These are phyloP conservation scores for Conistra vaccinii DNA, from an alignment of 2,888 invertebrate species.

Conservation along the genomic window DNA sequence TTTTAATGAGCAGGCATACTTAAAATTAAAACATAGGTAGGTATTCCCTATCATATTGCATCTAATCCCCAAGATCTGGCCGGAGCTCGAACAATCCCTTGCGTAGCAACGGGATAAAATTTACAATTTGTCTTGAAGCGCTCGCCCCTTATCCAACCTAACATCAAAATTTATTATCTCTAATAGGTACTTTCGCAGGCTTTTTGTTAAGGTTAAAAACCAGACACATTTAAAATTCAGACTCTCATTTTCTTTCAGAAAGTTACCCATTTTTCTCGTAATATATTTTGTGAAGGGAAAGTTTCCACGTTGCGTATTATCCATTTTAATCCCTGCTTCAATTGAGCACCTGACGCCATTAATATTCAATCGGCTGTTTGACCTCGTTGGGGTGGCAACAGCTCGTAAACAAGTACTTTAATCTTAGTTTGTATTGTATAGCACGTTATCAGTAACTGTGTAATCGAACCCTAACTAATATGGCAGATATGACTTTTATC, in stretches of 20 bases:
- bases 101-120: slow-evolving; percentile 38
- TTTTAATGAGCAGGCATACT: slow-evolving; percentile 30
- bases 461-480: slow-evolving; percentile 39
- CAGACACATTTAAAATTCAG: slow-evolving; percentile 58
- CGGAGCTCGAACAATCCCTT: slow-evolving; percentile 18
- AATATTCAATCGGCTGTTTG: slow-evolving; percentile 61
- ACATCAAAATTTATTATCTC: slow-evolving; percentile 57
- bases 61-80: slow-evolving; percentile 25
- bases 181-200: slow-evolving; percentile 51
- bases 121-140: slow-evolving; percentile 62
- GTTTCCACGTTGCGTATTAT: slow-evolving; percentile 46
- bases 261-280: slow-evolving; percentile 53
- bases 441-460: slow-evolving; percentile 46
- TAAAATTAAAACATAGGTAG: slow-evolving; percentile 19
- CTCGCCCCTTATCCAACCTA: slow-evolving; percentile 44
- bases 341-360: slow-evolving; percentile 55
- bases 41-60: slow-evolving; percentile 23
- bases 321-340: slow-evolving; percentile 55
- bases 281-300: slow-evolving; percentile 51
- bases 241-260: slow-evolving; percentile 56
- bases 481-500: slow-evolving; percentile 41
- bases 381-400: slow-evolving; percentile 55
- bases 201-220: slow-evolving; percentile 59
- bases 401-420: slow-evolving; percentile 38
- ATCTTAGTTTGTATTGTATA: slow-evolving; percentile 37